Evolutionary conservation across 1,140 invertebrate genomes (phyloP), one percentile per base, ranked within the genome.

Genomic region (Aphelenchoides besseyi): DNA sequence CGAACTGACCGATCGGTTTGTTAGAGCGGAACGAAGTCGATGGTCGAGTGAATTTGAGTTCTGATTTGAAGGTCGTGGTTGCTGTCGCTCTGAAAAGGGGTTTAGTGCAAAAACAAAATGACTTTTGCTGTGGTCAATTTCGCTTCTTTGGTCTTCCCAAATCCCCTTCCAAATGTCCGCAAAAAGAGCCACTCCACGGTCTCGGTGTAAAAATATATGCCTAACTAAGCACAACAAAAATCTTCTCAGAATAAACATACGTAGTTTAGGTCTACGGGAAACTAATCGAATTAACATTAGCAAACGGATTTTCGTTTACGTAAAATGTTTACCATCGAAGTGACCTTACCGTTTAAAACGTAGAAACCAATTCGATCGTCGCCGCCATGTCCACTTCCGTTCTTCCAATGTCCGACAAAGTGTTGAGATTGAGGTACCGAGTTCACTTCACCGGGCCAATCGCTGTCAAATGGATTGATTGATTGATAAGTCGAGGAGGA

Each of bases 341-440:
- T 5, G 23, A 59, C 26, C 55, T 59, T 23, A 59, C 55, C 55
- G 18, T 59, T 59, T 28, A 59, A 8, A 23, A 59, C 55, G 55
- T 59, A 59, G 55, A 59, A 59, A 8, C 55, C 55, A 33, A 59
- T 23, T 8, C 55, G 5, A 8, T 59, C 55, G 5, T 59, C 5
- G 5, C 55, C 55, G n/a, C 37, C 37, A 8, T 5, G 37, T 41
- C n/a, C 5, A 41, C n/a, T 41, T 28, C 5, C 18, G 12, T 8
- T 8, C 5, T 59, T 5, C 55, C 41, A 48, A 23, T 23, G 5
- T 8, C 5, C 18, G 55, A 28, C 18, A 23, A 59, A 18, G 26
- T 59, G 55, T 23, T 12, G 55, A 5, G 5, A 23, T 59, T 59
- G 18, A 8, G 55, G 18, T 5, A 33, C 18, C 5, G 16, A 28